Base-by-base conservation (phyloP, 92 coral and sea anemone genomes). In the Porites cylindrica region DNA sequence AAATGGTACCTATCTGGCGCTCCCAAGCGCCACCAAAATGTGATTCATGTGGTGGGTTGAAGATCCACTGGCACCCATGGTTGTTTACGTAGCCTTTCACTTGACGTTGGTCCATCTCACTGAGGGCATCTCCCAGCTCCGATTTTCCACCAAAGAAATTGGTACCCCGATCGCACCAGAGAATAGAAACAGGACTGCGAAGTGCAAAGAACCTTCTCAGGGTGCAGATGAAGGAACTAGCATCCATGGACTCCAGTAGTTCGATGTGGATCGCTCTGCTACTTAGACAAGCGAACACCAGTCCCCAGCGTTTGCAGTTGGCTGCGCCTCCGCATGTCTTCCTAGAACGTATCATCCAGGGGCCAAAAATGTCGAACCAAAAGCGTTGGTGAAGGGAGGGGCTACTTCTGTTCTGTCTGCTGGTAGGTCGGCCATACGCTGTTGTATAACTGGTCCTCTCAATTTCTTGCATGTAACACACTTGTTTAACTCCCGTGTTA, bases 121-220 rank as follows among this genome's bases (percentile, higher is more conserved):
- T n/a, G 10, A 81, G 71, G 2, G 75, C 88, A 2, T 82, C 88
- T 26, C 75, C 87, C 16, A 82, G 83, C 67, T 82, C 88, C 5
- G 85, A 66, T 38, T 84, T 84, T 66, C 72, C 92, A 16, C 92
- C 92, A 16, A 84, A 18, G 66, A 88, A 88, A 60, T 88, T 82
- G 11, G 88, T 82, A 14, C 84, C 88, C 7, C 83, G n/a, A 82
- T 88, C 83, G 75, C 88, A 88, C 56, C 91, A 75, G 13, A 82
- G 85, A 20, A 52, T n/a, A 23, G 91, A 14, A 12, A 67, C 76
- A 1, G 82, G 82, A 8, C 91, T 77, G 62, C 91, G 91, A 8
- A 88, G 13, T 7, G 91, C 88, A 75, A 81, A 81, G 71, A 88
- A 88, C 19, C 86, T 47, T 7, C 86, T n/a, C 21, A 77, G 69